Base-by-base conservation (phyloP, 1,140 invertebrate genomes). In the Diachasmimorpha longicaudata region DNA sequence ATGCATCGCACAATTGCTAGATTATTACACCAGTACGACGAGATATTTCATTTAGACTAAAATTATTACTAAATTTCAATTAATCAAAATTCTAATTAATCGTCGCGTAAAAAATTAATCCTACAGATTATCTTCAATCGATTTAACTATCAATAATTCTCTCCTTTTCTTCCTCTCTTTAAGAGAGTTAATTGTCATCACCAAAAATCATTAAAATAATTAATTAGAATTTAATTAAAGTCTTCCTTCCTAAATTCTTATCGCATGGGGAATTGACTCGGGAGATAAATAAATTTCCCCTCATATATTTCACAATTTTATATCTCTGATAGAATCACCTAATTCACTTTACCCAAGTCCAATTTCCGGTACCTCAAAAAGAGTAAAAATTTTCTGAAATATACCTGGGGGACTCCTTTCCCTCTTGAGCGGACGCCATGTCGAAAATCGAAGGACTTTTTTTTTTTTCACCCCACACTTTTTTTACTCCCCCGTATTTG, bases 361-460 rank as follows among this genome's bases (percentile, higher is more conserved):
- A 6, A 52, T 52, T 52, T 52, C n/a, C 48, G 2, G 6, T 6
- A 52, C 16, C 48, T 19, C 48, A 52, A 52, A 25, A 19, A 75
- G 16, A 6, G 19, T 11, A 52, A 70, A 25, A 70, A 70, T 37
- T 46, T 39, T 75, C 52, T 1, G 25, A 37, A 36, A 63, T 69
- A 69, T 87, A 88, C 87, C 87, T 88, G 69, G 87, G 85, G 68
- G 86, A 88, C 77, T 88, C 86, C 76, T 86, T 88, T 79, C 85
- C 85, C 70, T 87, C 85, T 58, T 86, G 82, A 67, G 76, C 76
- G 72, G 83, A 83, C 79, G 86, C 85, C 86, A 88, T 88, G 37
- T 42, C 72, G 52, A 39, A 67, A 74, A 70, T 70, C 36, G 25
- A 16, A 68, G 14, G n/a, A 6, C 14, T 39, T 39, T 37, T 68